phyloP scores from a whole-genome alignment of 1,140 invertebrate species.

The Brachionus rubens region DNA sequence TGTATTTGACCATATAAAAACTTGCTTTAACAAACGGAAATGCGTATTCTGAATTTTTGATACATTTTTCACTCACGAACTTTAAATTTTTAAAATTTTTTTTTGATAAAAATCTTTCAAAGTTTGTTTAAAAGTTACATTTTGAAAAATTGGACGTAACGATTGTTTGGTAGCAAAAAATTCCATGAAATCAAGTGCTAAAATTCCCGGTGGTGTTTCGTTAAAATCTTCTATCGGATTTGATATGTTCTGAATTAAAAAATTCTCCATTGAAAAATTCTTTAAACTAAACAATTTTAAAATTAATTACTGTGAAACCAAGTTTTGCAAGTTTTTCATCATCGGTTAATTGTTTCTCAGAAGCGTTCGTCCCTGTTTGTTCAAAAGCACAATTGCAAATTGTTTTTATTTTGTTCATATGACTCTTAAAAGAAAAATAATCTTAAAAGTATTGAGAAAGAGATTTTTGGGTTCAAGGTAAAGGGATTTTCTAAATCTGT shows the following conservation, averaged over 20 bases:
- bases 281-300: neutral
- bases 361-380: neutral
- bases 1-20: constrained; percentile 34
- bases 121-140: no score
- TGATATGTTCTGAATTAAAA: neutral
- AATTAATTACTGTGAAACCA: constrained; percentile 15
- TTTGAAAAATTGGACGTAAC: constrained; percentile 14
- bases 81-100: no score
- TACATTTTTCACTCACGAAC: constrained; percentile 18
- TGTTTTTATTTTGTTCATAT: neutral
- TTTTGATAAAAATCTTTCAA: no score
- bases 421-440: neutral
- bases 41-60: constrained; percentile 7
- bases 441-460: neutral
- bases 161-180: neutral
- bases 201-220: neutral
- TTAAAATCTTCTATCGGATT: constrained; percentile 32
- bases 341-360: neutral
- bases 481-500: no score
- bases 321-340: constrained; percentile 25
- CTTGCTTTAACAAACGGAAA: constrained; percentile 45
- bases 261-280: neutral
- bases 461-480: no score
- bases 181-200: constrained; percentile 33
- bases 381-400: neutral